These are phyloP conservation scores for Drosophila pullipes DNA, from an alignment of 2,888 invertebrate genomes.

Conservation along the genomic window DNA sequence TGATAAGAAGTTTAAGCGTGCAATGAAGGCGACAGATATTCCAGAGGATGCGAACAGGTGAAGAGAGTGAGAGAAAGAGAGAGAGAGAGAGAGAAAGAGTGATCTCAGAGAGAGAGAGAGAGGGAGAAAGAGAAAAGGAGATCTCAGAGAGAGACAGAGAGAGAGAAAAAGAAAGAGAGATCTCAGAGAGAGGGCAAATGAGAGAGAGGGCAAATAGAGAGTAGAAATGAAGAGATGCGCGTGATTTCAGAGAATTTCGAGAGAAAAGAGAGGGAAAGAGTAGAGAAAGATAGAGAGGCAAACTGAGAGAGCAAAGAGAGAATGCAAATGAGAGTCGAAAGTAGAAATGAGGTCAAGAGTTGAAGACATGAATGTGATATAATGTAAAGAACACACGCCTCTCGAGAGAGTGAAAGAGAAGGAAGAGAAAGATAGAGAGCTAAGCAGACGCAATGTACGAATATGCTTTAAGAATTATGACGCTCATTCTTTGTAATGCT, in stretches of 20 bases:
- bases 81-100: constrained; percentile 1
- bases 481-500: not conserved
- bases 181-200: not conserved
- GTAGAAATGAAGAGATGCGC: constrained; percentile 3
- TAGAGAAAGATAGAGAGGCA: not conserved
- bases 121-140: constrained; percentile 4
- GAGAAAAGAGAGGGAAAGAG: constrained; percentile 4
- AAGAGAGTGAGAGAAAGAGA: constrained; percentile 4
- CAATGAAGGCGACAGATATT: constrained; percentile 5
- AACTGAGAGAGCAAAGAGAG: not conserved
- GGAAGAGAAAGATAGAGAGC: not conserved
- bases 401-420: constrained; percentile 8
- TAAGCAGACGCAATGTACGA: constrained; percentile 28
- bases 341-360: not conserved
- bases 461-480: constrained; percentile 1
- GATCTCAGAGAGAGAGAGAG: not conserved
- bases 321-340: not conserved
- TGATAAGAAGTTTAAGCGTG: constrained; percentile 17
- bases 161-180: not conserved
- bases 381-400: not conserved
- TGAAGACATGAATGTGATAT: not conserved
- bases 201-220: constrained; percentile 1
- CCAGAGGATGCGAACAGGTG: constrained; percentile 12
- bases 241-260: not conserved
- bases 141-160: constrained; percentile 9